Base-by-base conservation (phyloP, 2,888 invertebrate genomes). In the Strigamia transsilvanica region DNA sequence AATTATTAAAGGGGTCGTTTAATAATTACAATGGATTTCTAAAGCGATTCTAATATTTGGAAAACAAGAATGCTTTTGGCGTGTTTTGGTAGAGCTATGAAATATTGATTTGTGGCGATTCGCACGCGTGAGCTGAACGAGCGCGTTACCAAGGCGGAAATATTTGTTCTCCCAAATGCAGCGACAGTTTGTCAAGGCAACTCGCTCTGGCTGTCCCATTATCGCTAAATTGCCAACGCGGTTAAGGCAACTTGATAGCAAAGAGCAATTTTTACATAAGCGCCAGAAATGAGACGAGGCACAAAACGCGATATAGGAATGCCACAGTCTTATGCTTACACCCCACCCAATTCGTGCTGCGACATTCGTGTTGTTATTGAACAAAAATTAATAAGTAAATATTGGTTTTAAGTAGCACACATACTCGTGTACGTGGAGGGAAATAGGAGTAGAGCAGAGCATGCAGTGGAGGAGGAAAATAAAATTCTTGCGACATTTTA, bases 41-140 rank as follows among this genome's bases (percentile, higher is more conserved):
- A 73, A 73, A 73, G 32, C 73, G 73, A 27, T 73, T 73, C 73
- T 66, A 73, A 73, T 73, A 73, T 73, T 73, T 73, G 73, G 73
- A 73, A 73, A 73, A 73, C 73, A 73, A 73, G 73, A 73, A 73
- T 73, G 73, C 73, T 73, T 73, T 73, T 73, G 73, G 73, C 73
- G 73, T 73, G 73, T 73, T 73, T 73, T 73, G 73, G 73, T 73
- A 73, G 15, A 73, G 73, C 73, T 73, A 73, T 73, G 73, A 73
- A 73, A 73, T 73, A 73, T 73, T 73, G 73, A 73, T 73, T 73
- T 73, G 73, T 73, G 73, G 73, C 73, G 73, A 73, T 73, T 73
- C 73, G 73, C 73, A 73, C 73, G 73, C 73, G 73, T 73, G 73
- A 73, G 73, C 73, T 73, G 73, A 73, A 73, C 73, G 73, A 23